These are phyloP conservation scores for Tyto alba DNA, from an alignment of 2,113 vertebrate species.

Conservation along the genomic window DNA sequence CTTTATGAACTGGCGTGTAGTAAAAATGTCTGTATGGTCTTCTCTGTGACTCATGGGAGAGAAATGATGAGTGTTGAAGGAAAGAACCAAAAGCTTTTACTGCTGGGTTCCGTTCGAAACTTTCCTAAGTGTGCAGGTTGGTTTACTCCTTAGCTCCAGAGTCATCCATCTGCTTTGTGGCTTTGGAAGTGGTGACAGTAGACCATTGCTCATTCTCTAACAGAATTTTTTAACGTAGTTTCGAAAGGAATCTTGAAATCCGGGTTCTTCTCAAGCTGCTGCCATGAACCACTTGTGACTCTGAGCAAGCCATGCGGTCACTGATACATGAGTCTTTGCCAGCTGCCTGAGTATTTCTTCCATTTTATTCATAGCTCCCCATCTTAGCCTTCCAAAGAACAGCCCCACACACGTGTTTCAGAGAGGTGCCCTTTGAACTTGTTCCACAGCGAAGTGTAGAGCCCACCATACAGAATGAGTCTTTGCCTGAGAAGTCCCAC, in stretches of 20 bases:
- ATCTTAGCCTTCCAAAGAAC: not conserved
- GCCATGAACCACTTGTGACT: fast-evolving
- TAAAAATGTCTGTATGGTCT: not conserved
- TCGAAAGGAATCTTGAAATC: not conserved
- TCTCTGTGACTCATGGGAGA: not conserved
- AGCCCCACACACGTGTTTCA: not conserved
- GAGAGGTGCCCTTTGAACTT: not conserved
- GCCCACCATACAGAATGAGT: not conserved
- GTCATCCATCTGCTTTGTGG: not conserved
- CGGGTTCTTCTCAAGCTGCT: not conserved
- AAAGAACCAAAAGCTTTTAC: not conserved
- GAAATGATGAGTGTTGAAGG: not conserved
- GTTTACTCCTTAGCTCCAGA: not conserved
- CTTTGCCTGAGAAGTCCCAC: not conserved
- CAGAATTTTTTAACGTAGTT: not conserved
- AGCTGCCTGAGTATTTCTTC: not conserved
- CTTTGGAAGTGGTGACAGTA: not conserved
- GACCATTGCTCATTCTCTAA: not conserved
- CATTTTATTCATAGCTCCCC: not conserved
- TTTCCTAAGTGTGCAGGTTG: fast-evolving
- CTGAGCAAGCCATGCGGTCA: not conserved
- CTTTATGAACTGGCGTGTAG: not conserved
- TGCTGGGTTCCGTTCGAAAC: not conserved
- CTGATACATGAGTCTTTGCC: not conserved
- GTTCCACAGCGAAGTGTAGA: not conserved